Evolutionary conservation across 2,888 invertebrate species (phyloP).

Genomic region (Brachypterus glaber): DNA sequence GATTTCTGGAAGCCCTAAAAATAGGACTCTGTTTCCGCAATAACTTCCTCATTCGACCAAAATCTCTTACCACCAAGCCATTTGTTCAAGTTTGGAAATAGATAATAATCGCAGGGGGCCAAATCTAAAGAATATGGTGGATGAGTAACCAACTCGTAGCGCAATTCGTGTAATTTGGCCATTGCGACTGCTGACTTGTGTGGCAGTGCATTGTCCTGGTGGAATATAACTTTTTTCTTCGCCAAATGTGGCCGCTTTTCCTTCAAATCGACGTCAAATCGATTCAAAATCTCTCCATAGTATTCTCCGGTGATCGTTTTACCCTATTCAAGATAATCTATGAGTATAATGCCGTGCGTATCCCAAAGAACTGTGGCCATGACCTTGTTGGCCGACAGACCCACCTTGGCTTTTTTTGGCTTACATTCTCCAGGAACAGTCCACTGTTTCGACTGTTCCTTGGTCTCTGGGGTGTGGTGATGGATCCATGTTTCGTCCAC

Average conservation of each 20-base stretch:
- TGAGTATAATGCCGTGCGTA: slow-evolving; percentile 9
- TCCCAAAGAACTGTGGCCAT: slow-evolving; percentile 10
- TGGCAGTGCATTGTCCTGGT: too few species aligned
- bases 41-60: too few species aligned
- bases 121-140: too few species aligned
- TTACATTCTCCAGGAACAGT: slow-evolving; percentile 5
- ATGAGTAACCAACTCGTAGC: slow-evolving; percentile 11
- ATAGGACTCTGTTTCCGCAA: too few species aligned
- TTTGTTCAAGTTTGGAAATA: too few species aligned
- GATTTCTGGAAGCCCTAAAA: too few species aligned
- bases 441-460: slow-evolving; percentile 17
- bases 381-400: slow-evolving; percentile 11
- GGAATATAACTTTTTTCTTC: too few species aligned
- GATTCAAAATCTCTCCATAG: too few species aligned
- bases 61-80: too few species aligned
- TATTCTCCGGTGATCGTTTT: slow-evolving; percentile 5
- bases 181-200: slow-evolving; percentile 14
- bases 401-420: slow-evolving; percentile 7
- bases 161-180: slow-evolving; percentile 16
- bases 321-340: slow-evolving; percentile 8
- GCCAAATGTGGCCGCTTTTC: too few species aligned
- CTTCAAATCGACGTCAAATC: too few species aligned
- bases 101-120: too few species aligned
- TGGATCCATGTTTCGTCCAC: slow-evolving; percentile 17
- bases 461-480: slow-evolving; percentile 27